Base-by-base conservation (phyloP, 2,113 vertebrate genomes). In the Hydrochoerus hydrochaeris region DNA sequence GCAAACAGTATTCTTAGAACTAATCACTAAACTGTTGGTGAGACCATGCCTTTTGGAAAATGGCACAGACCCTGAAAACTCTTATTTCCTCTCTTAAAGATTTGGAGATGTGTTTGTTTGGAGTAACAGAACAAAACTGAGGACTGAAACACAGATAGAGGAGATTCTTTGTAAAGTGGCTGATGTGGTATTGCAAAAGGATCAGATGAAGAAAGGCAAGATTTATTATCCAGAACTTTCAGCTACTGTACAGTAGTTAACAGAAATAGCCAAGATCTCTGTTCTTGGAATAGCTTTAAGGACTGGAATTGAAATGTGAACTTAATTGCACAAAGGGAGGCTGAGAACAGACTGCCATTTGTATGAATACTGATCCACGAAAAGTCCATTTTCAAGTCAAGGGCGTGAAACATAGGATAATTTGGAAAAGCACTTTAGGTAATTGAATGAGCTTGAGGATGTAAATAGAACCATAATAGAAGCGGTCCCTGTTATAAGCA, bases 1-100 rank as follows among this genome's bases (percentile, higher is more conserved):
- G 63, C 30, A 90, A 63, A 4, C 14, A 52, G 52, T 63, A 80
- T 63, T 95, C 16, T 65, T 54, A 85, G 30, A 94, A 63, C 22
- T 3, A 77, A 35, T 65, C 6, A 77, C 14, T n/a, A 41, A 44
- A 57, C 44, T 65, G 24, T 12, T 28, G 46, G 22, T 20, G 1
- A 83, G 35, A 81, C 58, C 24, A 28, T 13, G 4, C 3, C 32
- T 65, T 95, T 96, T 89, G 75, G 60, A 85, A 95, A 95, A 92
- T 54, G 75, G 81, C 41, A 3, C 24, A 60, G 13, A 7, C 17
- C 17, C 13, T 84, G 28, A 52, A 96, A 54, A 7, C 35, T 89
- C 17, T 44, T 71, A 5, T 11, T 30, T 78, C 52, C 12, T 65
- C 60, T 88, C 17, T 73, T 85, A 84, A 69, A n/a, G 69, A 60